Percentiles rank a stretch among this genome's conserved stretches.
These are phyloP conservation scores for Drosophila sucinea DNA, from an alignment of 1,140 invertebrate genomes.

Conservation along the genomic window DNA sequence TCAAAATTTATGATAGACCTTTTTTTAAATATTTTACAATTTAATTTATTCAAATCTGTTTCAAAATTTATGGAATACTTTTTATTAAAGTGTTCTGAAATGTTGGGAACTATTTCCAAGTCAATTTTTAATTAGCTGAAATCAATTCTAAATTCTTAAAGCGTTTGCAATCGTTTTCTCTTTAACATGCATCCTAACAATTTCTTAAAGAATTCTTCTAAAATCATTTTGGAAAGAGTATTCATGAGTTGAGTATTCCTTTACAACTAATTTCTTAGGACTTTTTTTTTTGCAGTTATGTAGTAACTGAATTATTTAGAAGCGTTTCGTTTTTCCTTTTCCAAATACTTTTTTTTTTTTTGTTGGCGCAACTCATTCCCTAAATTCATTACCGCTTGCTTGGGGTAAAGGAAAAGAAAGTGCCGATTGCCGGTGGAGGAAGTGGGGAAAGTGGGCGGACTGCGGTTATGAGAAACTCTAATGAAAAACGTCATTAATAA, in stretches of 20 bases:
- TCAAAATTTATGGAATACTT: too few species aligned
- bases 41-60: too few species aligned
- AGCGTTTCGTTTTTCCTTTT: slow-evolving; percentile 17
- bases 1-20: too few species aligned
- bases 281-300: background rate
- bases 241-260: background rate
- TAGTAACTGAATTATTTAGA: slow-evolving; percentile 6
- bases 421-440: background rate
- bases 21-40: too few species aligned
- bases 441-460: background rate
- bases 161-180: too few species aligned
- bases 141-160: too few species aligned
- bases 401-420: slow-evolving; percentile 2
- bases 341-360: slow-evolving; percentile 19
- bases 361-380: slow-evolving; percentile 5
- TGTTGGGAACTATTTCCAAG: too few species aligned
- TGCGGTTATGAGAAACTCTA: slow-evolving; percentile 47
- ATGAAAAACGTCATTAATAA: slow-evolving; percentile 81
- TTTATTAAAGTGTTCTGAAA: too few species aligned
- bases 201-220: too few species aligned
- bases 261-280: background rate
- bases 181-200: too few species aligned
- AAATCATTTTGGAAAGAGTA: background rate
- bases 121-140: too few species aligned
- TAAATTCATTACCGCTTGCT: slow-evolving; percentile 26